phyloP scores from a whole-genome alignment of 2,113 vertebrate genomes.

The Chaetops frenatus region DNA sequence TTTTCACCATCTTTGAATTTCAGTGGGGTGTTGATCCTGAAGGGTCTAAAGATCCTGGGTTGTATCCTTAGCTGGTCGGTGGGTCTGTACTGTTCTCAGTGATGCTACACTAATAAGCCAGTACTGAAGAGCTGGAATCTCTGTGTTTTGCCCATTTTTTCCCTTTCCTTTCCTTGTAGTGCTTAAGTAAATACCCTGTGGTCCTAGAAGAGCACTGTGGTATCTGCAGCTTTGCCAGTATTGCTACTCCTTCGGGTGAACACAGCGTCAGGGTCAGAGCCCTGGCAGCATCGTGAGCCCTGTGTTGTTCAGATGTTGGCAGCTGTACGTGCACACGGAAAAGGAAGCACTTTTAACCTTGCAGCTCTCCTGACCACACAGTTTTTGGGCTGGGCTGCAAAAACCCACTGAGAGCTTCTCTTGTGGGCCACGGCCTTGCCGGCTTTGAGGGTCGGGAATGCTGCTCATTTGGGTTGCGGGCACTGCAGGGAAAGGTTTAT shows the following conservation, averaged over 20 bases:
- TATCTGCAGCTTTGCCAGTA: neutral
- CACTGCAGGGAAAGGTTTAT: conserved; percentile 2
- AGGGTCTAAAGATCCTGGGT: neutral
- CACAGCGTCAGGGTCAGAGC: fast-evolving
- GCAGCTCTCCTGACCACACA: neutral
- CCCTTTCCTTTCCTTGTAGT: neutral
- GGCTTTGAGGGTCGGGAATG: conserved; percentile 5
- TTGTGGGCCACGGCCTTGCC: neutral
- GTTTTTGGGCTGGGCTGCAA: neutral
- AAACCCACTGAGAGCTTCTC: neutral
- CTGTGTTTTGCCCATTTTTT: neutral
- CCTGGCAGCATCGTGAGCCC: neutral
- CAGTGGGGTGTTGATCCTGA: neutral
- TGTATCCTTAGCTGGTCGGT: neutral
- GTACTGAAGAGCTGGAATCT: neutral
- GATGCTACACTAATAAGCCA: neutral
- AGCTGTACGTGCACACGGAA: neutral
- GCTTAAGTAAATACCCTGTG: neutral
- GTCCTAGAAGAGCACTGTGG: neutral
- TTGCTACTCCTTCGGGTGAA: neutral
- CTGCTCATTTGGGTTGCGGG: neutral
- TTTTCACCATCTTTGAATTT: neutral
- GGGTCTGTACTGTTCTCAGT: neutral
- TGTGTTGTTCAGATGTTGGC: neutral
- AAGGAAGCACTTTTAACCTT: neutral